Evolutionary conservation across 2,888 invertebrate genomes (phyloP).

Genomic region (Ichneumon xanthorius): DNA sequence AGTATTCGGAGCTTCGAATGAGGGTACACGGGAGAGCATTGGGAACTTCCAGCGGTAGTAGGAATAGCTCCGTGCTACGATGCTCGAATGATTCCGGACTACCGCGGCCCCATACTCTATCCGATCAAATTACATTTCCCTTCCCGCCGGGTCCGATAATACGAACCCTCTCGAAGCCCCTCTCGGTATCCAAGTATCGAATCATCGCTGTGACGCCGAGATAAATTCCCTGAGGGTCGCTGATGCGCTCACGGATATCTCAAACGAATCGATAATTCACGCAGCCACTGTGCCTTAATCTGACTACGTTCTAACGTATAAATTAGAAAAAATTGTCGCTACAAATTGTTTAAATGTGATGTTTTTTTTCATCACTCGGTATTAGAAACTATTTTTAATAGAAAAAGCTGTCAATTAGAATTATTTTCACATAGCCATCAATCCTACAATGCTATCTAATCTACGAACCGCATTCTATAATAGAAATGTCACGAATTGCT

Average conservation of each 20-base stretch:
- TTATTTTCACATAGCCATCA: neutral
- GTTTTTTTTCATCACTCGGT: neutral
- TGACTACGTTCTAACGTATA: neutral
- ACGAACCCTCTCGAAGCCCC: slow-evolving; percentile 26
- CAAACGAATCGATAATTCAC: neutral
- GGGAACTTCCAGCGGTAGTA: neutral
- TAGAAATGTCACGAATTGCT: neutral
- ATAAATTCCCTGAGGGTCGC: neutral
- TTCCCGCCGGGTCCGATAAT: slow-evolving; percentile 23
- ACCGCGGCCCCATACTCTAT: slow-evolving; percentile 33
- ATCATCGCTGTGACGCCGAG: slow-evolving; percentile 9
- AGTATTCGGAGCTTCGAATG: neutral
- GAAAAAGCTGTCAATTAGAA: neutral
- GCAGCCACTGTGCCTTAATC: neutral
- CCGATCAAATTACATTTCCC: slow-evolving; percentile 42
- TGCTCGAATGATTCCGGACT: slow-evolving; percentile 18
- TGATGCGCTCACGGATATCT: neutral
- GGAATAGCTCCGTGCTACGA: slow-evolving; percentile 1
- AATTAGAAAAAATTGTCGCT: neutral
- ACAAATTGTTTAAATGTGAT: neutral
- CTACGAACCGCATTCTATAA: neutral
- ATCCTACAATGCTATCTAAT: neutral
- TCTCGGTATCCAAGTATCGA: slow-evolving; percentile 1
- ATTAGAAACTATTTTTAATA: neutral
- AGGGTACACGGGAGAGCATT: neutral